Conservation (phyloP, 92 coral and sea anemone genomes). For the Paramuricea clavata region DNA sequence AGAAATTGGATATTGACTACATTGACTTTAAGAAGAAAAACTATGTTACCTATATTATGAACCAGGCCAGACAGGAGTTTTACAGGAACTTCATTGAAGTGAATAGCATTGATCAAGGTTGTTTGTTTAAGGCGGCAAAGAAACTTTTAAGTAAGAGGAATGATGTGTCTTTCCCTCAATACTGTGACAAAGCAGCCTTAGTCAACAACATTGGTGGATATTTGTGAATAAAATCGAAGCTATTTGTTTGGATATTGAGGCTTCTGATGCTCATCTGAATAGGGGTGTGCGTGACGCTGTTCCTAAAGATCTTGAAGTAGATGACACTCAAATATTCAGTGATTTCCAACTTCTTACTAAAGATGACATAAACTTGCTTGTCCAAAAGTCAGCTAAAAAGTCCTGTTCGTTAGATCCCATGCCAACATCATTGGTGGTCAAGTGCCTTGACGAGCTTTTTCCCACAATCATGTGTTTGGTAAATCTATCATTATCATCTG, state of each 20-base stretch:
- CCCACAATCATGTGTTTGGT: constrained; percentile 10
- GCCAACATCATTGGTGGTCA: constrained; percentile 31
- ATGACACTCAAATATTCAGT: constrained; percentile 9
- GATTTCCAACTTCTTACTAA: constrained; percentile 10
- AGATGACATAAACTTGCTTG: neutral
- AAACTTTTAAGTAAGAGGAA: constrained; percentile 13
- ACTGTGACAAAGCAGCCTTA: constrained; percentile 21
- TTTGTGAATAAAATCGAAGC: constrained; percentile 19
- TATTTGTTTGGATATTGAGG: constrained; percentile 11
- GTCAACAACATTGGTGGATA: constrained; percentile 38
- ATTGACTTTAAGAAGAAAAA: constrained; percentile 22
- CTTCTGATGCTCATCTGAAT: neutral
- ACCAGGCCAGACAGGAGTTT: constrained; percentile 35
- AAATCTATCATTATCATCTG: neutral
- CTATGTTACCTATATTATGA: constrained; percentile 8
- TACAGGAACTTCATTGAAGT: constrained; percentile 31
- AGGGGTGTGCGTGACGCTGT: neutral
- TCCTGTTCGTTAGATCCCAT: constrained; percentile 26
- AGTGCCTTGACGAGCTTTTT: neutral
- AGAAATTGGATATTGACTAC: neutral
- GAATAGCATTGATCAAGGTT: constrained; percentile 16
- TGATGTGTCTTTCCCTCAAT: constrained; percentile 18
- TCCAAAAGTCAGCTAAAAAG: constrained; percentile 32
- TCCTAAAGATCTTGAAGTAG: constrained; percentile 27
- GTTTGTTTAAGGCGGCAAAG: constrained; percentile 12